Conservation (phyloP, 35 echinoderm and acorn worm species). For the Ophioderma brevispina region DNA sequence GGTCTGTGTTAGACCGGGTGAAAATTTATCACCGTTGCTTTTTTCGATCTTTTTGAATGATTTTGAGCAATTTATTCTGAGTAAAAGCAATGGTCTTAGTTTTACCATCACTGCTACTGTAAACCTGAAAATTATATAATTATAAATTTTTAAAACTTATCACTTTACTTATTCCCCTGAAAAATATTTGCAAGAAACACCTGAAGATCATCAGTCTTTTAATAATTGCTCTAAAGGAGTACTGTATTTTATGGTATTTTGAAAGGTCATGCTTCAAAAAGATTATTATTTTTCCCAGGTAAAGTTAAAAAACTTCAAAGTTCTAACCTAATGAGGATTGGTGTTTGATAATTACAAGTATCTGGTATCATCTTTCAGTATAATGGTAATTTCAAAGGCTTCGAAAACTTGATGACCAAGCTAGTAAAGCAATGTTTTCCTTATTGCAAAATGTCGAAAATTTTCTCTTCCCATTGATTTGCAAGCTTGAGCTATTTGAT, state of each 20-base stretch:
- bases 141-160: no score
- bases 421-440: neutral
- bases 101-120: neutral
- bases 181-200: no score
- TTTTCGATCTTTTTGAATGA: constrained; percentile 8
- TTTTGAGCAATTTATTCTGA: neutral
- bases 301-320: neutral
- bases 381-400: neutral
- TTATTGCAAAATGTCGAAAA: neutral
- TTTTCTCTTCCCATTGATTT: neutral
- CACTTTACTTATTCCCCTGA: no score
- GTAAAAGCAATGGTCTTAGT: neutral
- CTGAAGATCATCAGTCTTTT: no score
- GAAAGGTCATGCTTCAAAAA: no score
- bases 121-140: no score
- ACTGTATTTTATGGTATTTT: neutral
- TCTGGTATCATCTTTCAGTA: neutral
- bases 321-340: neutral
- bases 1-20: constrained; percentile 24
- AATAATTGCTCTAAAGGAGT: no score
- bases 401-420: neutral
- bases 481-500: no score
- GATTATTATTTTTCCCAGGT: no score
- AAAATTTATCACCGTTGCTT: neutral
- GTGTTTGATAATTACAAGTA: neutral